Base-by-base conservation (phyloP, 1,140 invertebrate species). In the Caenorhabditis inopinata region DNA sequence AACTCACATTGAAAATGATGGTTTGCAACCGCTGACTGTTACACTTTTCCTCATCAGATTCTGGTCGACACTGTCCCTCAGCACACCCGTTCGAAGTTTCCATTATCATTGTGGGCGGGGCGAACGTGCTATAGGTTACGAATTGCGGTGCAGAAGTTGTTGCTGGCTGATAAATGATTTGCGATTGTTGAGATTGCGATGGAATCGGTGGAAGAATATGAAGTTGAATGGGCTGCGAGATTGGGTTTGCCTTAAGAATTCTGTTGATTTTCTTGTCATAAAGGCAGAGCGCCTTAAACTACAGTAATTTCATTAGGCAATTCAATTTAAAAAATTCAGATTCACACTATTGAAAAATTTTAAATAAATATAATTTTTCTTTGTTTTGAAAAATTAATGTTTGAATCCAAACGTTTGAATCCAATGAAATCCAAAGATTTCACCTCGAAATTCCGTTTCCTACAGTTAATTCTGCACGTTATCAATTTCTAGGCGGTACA, bases 1-100 rank as follows among this genome's bases (percentile, higher is more conserved):
- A n/a, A 48, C 51, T 80, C 29, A 82, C 81, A 48, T 76, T 80
- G 42, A 74, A 68, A 42, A 82, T 82, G 12, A 82, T 75, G 7
- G 68, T 45, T 23, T 62, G 45, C 9, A 82, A 48, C n/a, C 81
- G 18, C 42, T 47, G 35, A 27, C 81, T 82, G 46, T 82, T 82
- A 38, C 81, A 82, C 27, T 82, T 82, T 11, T 82, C 81, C 11
- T 82, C 76, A 29, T 78, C 53, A 6, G 76, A 38, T 5, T 32
- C 76, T 7, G 76, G 49, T 21, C 25, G 32, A 29, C 76, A 78
- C 38, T 58, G 49, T 11, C 76, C 76, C 32, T 78, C 42, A 2
- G 35, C 12, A 29, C 76, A 78, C 3, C 68, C 35, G 46, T 58
- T 58, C 25, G n/a, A 16, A n/a, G 9, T 29, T 16, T 42, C 23